These are phyloP conservation scores for Pogonus chalceus DNA, from an alignment of 1,140 invertebrate genomes.

Conservation along the genomic window DNA sequence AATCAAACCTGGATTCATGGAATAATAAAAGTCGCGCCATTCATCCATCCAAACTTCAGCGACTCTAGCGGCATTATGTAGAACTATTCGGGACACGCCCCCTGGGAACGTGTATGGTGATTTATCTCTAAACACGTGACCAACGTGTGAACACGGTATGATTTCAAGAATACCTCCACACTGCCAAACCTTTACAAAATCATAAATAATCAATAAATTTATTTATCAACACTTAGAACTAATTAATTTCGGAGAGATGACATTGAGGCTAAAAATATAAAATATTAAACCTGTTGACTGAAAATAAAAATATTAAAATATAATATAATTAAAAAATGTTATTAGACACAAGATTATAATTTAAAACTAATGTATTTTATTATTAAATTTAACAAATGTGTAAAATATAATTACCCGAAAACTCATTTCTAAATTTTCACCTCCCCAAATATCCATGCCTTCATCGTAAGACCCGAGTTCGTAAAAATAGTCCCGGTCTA, in stretches of 20 bases:
- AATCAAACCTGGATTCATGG: slow-evolving; percentile 96
- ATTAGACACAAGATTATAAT: not conserved
- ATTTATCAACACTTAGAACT: too few species aligned
- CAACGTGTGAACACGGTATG: slow-evolving; percentile 91
- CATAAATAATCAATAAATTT: not conserved
- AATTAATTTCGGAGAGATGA: too few species aligned
- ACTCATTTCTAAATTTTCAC: slow-evolving; percentile 98
- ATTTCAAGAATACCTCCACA: slow-evolving; percentile 94
- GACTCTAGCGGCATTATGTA: slow-evolving; percentile 92
- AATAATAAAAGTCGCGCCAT: slow-evolving; percentile 97
- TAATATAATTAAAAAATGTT: not conserved
- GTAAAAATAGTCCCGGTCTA: slow-evolving; percentile 94
- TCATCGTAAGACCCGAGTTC: slow-evolving; percentile 95
- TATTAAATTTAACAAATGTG: too few species aligned
- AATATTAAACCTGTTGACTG: too few species aligned
- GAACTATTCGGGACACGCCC: slow-evolving; percentile 92
- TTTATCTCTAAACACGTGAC: slow-evolving; percentile 98
- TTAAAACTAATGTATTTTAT: too few species aligned
- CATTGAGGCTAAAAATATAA: too few species aligned
- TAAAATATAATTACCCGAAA: slow-evolving; percentile 70
- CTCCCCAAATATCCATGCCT: slow-evolving; percentile 99
- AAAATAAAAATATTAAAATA: not conserved
- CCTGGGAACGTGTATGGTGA: slow-evolving; percentile 99
- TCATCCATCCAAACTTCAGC: slow-evolving; percentile 99
- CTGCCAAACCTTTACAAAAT: slow-evolving; percentile 80